Evolutionary conservation across 2,888 invertebrate genomes (phyloP), one percentile per base, ranked within the genome.

Genomic region (Spicauda simplicius): DNA sequence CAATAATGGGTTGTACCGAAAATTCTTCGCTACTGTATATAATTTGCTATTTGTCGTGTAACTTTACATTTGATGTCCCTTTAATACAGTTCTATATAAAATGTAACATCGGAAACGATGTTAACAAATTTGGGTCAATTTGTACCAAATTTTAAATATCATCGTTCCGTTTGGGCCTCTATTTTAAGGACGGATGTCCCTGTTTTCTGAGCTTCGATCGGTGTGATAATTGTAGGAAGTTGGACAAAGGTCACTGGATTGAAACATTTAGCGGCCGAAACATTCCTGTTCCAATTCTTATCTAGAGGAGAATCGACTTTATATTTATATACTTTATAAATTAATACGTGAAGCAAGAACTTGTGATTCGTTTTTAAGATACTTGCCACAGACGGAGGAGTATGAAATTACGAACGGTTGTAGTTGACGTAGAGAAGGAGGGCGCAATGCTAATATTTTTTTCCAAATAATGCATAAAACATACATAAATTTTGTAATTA

Each of bases 91-190:
- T 41, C 41, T 41, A 11, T 33, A 33, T 10, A 33, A 53, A 58
- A 58, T 41, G 25, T 37, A 53, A 52, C 41, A 50, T 33, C 52
- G 37, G 52, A 64, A 58, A 16, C 41, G 18, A 7, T 16, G 64
- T 45, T 41, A 58, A 25, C 41, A 64, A 64, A 64, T 58, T 64
- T 58, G 58, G 64, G 64, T 64, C 64, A 58, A 53, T 64, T 64
- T 58, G 58, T 64, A 4, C 58, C 25, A 37, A 58, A 64, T 45
- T 52, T 58, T 58, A 53, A 64, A 64, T 64, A 58, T 64, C 53
- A 19, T 16, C 41, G 58, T 50, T 55, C 55, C 50, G 64, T 12
- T 64, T 57, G n/a, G 19, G 12, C 20, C 16, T 64, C 18, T 64
- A 56, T n/a, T 33, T 64, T 52, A 3, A 50, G 20, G 50, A 20